Base-by-base conservation (phyloP, 1,140 invertebrate species). In the Drosophila serrata region DNA sequence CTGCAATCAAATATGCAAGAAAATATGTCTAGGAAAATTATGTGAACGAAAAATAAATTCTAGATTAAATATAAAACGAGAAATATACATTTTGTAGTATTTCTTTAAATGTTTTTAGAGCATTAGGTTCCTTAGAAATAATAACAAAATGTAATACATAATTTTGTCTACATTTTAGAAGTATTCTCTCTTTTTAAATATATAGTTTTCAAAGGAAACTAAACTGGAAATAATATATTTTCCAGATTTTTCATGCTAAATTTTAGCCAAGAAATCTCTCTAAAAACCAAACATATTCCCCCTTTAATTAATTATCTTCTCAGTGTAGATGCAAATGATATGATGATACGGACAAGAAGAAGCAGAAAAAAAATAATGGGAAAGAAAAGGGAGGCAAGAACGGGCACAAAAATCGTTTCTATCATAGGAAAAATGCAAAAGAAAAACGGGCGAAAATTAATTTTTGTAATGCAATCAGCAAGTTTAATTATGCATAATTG, bases 1-100 rank as follows among this genome's bases (percentile, higher is more conserved):
- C 65, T 76, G 72, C 73, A 88, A 87, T 88, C 76, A 87, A 88
- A 87, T 80, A 87, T 79, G 82, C 75, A 42, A 79, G 68, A 75
- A 62, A 63, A 78, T 59, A 65, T 56, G 63, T 55, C 68, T 70
- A 62, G 43, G 58, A 85, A 80, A 75, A 70, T 63, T 13, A 70
- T 79, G 19, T 53, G 19, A 53, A 11, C 12, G 0, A 4, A 1
- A 6, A 22, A 35, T 15, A 53, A 53, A 6, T 53, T 15, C 4
- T 8, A 53, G 0, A 9, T 9, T 1, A 22, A 53, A 35, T 9
- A 33, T 2, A 13, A 13, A 1, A 6, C 4, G 1, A 0, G 4
- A 33, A 7, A 17, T 12, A 13, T 8, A 15, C 5, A 33, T 33
- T 15, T 19, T 13, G n/a, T 4, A 6, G 1, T 7, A 19, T 33